Conservation (phyloP, 2,888 invertebrate species). For the Drosophila conformis region DNA sequence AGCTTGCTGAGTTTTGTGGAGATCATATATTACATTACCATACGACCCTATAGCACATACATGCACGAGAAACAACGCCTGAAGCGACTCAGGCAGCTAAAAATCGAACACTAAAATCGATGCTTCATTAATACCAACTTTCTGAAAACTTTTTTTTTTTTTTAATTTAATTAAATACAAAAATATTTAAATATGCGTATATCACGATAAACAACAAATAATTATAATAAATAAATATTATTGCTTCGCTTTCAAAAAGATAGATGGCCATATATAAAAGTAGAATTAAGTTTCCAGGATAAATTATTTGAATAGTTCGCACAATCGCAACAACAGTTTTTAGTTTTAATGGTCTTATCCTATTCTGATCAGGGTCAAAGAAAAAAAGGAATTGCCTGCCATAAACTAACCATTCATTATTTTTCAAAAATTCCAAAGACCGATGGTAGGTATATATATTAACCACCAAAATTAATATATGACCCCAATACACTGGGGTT, state of each 20-base stretch:
- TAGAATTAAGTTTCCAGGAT: neutral
- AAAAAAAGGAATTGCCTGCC: too few relatives aligned
- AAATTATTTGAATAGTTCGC: neutral
- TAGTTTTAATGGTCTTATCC: neutral
- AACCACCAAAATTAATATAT: too few relatives aligned
- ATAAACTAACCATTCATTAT: too few relatives aligned
- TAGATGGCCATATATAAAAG: neutral
- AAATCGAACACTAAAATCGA: constrained; percentile 5
- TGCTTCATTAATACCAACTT: neutral
- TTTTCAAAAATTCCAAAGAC: too few relatives aligned
- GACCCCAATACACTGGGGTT: too few relatives aligned
- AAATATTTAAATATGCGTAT: neutral
- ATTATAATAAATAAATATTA: neutral
- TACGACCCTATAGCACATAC: constrained; percentile 82
- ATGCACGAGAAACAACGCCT: constrained; percentile 64
- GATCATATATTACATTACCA: constrained; percentile 87
- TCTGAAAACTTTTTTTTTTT: neutral
- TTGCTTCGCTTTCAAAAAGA: neutral
- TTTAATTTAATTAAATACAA: neutral
- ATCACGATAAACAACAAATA: neutral
- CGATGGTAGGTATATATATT: too few relatives aligned
- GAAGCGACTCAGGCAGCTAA: constrained; percentile 33
- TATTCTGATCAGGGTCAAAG: neutral
- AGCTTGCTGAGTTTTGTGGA: constrained; percentile 89
- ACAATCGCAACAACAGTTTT: neutral